Evolutionary conservation across 2,888 invertebrate species (phyloP).

Genomic region (Altica lythri): DNA sequence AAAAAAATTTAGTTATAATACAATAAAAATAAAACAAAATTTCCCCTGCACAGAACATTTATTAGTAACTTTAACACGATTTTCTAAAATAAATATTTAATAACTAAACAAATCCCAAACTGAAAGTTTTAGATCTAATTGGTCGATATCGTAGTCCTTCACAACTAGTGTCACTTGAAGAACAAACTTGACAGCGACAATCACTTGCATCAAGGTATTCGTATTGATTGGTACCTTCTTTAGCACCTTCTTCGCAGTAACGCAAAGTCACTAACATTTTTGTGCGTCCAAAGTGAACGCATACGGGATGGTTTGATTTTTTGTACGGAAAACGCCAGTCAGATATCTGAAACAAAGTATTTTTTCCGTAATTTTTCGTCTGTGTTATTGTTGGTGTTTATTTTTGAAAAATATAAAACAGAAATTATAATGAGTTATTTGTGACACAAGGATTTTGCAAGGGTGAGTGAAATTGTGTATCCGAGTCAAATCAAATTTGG

Average conservation of each 20-base stretch:
- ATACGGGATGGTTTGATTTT: constrained; percentile 83
- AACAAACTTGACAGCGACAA: constrained; percentile 76
- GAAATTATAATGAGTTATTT: too few species aligned
- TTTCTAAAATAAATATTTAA: neutral
- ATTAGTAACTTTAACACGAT: neutral
- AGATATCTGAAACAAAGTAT: constrained; percentile 64
- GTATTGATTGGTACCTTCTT: constrained; percentile 68
- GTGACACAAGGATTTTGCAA: too few species aligned
- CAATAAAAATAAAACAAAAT: neutral
- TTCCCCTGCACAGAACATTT: neutral
- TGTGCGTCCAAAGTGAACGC: constrained; percentile 74
- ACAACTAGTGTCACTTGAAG: constrained; percentile 72
- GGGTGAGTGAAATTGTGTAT: too few species aligned
- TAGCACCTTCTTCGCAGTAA: constrained; percentile 76
- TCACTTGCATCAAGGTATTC: constrained; percentile 78
- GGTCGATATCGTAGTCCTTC: constrained; percentile 65
- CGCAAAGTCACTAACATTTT: constrained; percentile 68
- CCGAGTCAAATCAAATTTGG: too few species aligned
- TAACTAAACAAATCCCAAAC: constrained; percentile 44
- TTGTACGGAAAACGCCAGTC: constrained; percentile 91
- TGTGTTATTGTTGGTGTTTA: too few species aligned
- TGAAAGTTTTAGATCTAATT: constrained; percentile 54
- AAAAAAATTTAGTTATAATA: too few species aligned
- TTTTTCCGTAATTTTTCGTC: too few species aligned
- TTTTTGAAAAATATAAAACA: too few species aligned